Percentiles rank a stretch among this genome's conserved stretches.
These are phyloP conservation scores for Chionomys nivalis DNA, from an alignment of 2,113 vertebrate species.

Conservation along the genomic window DNA sequence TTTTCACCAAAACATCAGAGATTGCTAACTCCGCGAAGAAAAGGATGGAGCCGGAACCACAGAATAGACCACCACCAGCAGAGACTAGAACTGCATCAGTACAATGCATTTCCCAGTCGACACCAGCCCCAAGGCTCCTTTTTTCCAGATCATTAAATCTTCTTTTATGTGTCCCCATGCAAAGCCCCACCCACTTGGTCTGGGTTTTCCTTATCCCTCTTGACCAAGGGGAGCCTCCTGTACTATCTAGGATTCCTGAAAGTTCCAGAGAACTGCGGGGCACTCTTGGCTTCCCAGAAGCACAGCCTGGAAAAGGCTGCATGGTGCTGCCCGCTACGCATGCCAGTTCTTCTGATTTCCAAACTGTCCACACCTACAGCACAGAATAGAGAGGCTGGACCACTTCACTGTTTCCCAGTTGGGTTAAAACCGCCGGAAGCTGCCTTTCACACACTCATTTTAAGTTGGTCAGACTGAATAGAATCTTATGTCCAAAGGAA, in stretches of 20 bases:
- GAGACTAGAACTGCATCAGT: background rate
- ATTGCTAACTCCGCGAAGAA: background rate
- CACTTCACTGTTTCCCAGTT: constrained; percentile 13
- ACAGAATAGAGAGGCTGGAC: background rate
- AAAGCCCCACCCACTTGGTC: background rate
- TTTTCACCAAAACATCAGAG: background rate
- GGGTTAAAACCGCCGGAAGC: background rate
- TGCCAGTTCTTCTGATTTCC: constrained; percentile 4
- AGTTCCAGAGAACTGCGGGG: background rate
- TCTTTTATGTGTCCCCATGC: background rate
- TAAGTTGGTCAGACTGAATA: constrained; percentile 43
- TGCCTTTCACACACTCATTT: background rate
- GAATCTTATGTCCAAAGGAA: constrained; percentile 48
- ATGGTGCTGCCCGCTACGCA: background rate
- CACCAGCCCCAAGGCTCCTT: background rate
- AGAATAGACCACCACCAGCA: background rate
- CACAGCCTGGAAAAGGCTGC: constrained; percentile 16
- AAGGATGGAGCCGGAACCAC: background rate
- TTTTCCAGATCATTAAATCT: constrained; percentile 28
- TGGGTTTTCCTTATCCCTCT: background rate
- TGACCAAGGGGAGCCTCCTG: background rate
- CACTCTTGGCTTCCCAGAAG: background rate
- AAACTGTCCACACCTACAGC: background rate
- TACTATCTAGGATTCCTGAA: background rate
- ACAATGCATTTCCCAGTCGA: background rate